Evolutionary conservation across 64 coral and sea anemone species (phyloP).

Genomic region (Pocillopora damicornis): DNA sequence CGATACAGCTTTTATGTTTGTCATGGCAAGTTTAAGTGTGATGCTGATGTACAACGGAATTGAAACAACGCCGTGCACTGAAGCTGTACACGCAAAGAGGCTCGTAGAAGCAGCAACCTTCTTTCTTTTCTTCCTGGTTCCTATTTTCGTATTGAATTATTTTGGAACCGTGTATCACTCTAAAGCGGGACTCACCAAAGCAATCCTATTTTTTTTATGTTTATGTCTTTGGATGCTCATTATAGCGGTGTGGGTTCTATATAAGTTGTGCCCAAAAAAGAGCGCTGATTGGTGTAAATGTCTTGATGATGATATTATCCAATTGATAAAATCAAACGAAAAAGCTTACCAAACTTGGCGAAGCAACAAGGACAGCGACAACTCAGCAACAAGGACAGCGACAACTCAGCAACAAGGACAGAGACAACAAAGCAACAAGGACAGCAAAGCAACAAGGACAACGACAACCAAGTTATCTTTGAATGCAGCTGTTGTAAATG

Average conservation of each 20-base stretch:
- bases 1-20: slow-evolving; percentile 79
- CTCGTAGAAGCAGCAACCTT: slow-evolving; percentile 45
- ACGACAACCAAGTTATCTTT: no score
- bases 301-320: no score
- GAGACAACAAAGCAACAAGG: no score
- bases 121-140: slow-evolving; percentile 65
- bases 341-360: no score
- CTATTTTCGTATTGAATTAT: slow-evolving; percentile 63
- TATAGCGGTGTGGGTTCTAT: not conserved
- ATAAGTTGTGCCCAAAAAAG: slow-evolving; percentile 4
- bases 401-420: no score
- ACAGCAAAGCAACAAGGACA: no score
- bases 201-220: not conserved
- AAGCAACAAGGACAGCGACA: no score
- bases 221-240: not conserved
- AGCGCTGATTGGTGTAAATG: no score
- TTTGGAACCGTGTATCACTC: slow-evolving; percentile 51
- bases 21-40: slow-evolving; percentile 44
- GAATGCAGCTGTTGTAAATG: no score
- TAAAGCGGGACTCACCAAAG: not conserved
- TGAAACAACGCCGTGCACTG: not conserved
- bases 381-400: no score
- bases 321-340: no score
- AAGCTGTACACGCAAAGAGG: not conserved
- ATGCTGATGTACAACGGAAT: slow-evolving; percentile 57